These are phyloP conservation scores for Nymphalis polychloros DNA, from an alignment of 2,888 invertebrate genomes.

Conservation along the genomic window DNA sequence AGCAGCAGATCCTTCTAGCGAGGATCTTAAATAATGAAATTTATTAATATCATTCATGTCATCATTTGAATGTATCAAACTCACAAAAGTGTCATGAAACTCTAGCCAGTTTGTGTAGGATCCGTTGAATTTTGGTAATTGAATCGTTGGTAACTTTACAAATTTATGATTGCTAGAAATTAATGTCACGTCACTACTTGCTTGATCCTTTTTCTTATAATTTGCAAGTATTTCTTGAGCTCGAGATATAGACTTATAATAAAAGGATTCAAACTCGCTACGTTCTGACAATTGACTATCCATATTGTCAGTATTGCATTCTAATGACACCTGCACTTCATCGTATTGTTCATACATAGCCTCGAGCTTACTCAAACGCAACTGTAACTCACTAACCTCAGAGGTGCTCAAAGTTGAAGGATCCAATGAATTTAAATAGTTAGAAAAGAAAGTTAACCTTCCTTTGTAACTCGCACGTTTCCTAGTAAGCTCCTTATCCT, in stretches of 20 bases:
- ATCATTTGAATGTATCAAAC: constrained; percentile 40
- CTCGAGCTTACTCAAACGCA: constrained; percentile 35
- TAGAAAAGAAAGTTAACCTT: constrained; percentile 27
- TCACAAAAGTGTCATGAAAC: constrained; percentile 40
- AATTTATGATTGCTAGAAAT: constrained; percentile 6
- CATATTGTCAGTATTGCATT: constrained; percentile 34
- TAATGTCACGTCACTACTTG: constrained; percentile 8
- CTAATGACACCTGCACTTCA: constrained; percentile 38
- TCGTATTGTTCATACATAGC: constrained; percentile 37
- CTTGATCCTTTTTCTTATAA: constrained; percentile 6
- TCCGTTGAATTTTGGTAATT: constrained; percentile 42
- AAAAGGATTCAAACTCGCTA: constrained; percentile 12
- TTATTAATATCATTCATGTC: constrained; percentile 41
- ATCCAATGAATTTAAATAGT: constrained; percentile 19
- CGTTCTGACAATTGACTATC: constrained; percentile 22
- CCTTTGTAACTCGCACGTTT: constrained; percentile 30
- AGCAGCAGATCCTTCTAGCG: constrained; percentile 35
- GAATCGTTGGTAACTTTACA: constrained; percentile 39
- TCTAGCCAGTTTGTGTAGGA: constrained; percentile 40
- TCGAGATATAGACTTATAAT: constrained; percentile 24
- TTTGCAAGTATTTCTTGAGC: constrained; percentile 5
- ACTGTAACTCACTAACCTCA: constrained; percentile 34
- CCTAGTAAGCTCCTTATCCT: constrained; percentile 28
- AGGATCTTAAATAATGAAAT: constrained; percentile 42
- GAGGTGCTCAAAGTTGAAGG: constrained; percentile 9